Percentiles rank a stretch among this genome's conserved stretches.
phyloP scores from a whole-genome alignment of 2,113 vertebrate species.

The Spea bombifrons region DNA sequence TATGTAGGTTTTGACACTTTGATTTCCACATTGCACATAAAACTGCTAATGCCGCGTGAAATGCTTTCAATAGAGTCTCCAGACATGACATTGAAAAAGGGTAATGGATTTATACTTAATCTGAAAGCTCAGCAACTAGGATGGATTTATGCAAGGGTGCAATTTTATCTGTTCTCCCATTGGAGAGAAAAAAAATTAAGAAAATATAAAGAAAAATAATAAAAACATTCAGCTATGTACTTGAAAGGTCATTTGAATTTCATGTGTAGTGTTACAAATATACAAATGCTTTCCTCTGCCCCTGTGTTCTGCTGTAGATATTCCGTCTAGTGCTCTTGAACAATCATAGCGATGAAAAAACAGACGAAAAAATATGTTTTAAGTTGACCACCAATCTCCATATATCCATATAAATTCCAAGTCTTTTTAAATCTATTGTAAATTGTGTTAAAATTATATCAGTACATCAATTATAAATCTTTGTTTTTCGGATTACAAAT shows the following conservation, averaged over 20 bases:
- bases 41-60: constrained; percentile 36
- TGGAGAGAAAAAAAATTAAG: constrained; percentile 36
- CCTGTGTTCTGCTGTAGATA: neutral
- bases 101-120: constrained; percentile 33
- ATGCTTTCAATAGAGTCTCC: constrained; percentile 42
- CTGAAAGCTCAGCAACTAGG: constrained; percentile 45
- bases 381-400: too few relatives aligned
- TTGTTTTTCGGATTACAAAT: too few relatives aligned
- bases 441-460: too few relatives aligned
- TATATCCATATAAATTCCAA: too few relatives aligned
- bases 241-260: constrained; percentile 32
- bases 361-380: too few relatives aligned
- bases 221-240: constrained; percentile 20
- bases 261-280: constrained; percentile 5
- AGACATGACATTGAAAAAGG: constrained; percentile 44
- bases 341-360: too few relatives aligned
- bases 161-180: constrained; percentile 47
- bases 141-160: constrained; percentile 46
- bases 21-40: constrained; percentile 28
- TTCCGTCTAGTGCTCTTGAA: too few relatives aligned
- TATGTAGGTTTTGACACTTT: constrained; percentile 42
- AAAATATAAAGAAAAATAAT: neutral
- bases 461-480: too few relatives aligned
- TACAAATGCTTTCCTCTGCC: neutral
- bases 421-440: too few relatives aligned